These are phyloP conservation scores for Protobothrops mucrosquamatus DNA, from an alignment of 2,113 vertebrate species.

Conservation along the genomic window DNA sequence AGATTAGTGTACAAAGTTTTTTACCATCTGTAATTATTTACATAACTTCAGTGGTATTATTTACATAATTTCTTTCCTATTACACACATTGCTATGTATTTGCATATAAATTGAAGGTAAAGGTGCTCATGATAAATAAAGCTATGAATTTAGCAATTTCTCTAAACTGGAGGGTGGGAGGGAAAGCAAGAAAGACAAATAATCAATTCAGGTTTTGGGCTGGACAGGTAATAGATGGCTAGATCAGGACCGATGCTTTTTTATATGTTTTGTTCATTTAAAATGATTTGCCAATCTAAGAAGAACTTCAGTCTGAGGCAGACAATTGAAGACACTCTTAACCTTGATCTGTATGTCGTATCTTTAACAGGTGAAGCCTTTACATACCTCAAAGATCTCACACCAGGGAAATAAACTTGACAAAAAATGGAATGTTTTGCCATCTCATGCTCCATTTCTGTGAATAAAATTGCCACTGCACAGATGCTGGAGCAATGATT, in stretches of 20 bases:
- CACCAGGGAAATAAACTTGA: not conserved
- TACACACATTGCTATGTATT: not conserved
- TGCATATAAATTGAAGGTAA: not conserved
- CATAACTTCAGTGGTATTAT: not conserved
- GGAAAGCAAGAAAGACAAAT: not conserved
- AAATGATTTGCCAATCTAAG: not conserved
- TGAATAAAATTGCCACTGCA: not conserved
- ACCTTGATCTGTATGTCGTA: not conserved
- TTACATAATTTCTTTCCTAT: not conserved
- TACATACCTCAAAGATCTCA: not conserved
- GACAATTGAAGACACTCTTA: not conserved
- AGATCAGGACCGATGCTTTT: not conserved
- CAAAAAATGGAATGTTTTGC: not conserved
- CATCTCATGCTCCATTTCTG: not conserved
- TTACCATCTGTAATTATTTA: not conserved
- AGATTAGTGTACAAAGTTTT: not conserved
- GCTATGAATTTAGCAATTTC: not conserved
- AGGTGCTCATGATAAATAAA: not conserved
- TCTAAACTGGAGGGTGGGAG: not conserved
- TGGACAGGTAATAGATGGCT: not conserved
- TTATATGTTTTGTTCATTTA: not conserved
- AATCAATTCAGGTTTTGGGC: not conserved
- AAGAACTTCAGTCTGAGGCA: not conserved
- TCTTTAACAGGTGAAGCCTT: not conserved
- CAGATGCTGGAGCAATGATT: not conserved